Evolutionary conservation across 2,888 invertebrate genomes (phyloP), one percentile per base, ranked within the genome.

Genomic region (Marasmarcha lunaedactyla): DNA sequence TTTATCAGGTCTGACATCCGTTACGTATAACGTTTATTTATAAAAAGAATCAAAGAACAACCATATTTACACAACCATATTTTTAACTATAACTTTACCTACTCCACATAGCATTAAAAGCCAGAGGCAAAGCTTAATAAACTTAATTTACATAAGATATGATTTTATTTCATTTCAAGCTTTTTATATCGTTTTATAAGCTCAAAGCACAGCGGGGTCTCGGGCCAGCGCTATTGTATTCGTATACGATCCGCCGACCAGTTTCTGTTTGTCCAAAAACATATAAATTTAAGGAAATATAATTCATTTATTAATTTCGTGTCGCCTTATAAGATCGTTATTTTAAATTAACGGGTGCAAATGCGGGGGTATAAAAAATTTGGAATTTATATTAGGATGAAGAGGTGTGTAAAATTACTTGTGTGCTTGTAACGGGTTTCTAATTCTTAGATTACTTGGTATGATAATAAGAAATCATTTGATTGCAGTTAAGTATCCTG

Each of bases 71-170:
- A n/a, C n/a, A n/a, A n/a, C n/a, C n/a, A n/a, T n/a, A n/a, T n/a
- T n/a, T n/a, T n/a, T 20, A 20, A 20, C 20, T 5, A 5, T 20
- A 20, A 20, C 20, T 20, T 20, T 20, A 20, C 20, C 20, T 20
- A 20, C 20, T 30, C 10, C 11, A 7, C 10, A 30, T 30, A 30
- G 10, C 9, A 30, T 30, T 30, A 3, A 30, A 10, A n/a, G n/a
- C 11, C 30, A 30, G 30, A 30, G 30, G 30, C 30, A 55, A 57
- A 54, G 54, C 57, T 66, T 65, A 63, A 76, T 63, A 71, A 71
- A 73, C 77, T 73, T 64, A 72, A 79, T 78, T 79, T 78, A 73
- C 71, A 70, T 77, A 71, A 63, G 67, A 30, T 30, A 30, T 30
- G 61, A 66, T 74, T 73, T 74, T 71, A 76, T 76, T 71, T 58